phyloP scores from a whole-genome alignment of 2,797 vertebrate species.

The Furcifer pardalis region DNA sequence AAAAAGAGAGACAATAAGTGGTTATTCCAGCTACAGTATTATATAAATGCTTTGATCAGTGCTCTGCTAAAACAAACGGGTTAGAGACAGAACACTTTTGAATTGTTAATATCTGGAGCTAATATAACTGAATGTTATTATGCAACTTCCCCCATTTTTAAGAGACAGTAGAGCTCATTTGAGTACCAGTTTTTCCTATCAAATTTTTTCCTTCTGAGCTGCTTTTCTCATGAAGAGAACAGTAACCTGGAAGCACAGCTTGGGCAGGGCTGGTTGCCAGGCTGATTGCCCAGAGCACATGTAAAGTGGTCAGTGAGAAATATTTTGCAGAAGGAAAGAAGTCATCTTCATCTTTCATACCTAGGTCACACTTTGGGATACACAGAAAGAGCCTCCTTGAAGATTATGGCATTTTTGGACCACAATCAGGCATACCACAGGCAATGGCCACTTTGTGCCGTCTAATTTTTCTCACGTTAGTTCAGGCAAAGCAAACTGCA shows the following conservation, averaged over 20 bases:
- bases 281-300: neutral
- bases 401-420: no score
- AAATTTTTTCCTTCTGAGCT: neutral
- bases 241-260: no score
- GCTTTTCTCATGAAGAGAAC: neutral
- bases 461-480: no score
- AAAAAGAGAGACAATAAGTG: neutral
- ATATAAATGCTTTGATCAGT: neutral
- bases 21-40: neutral
- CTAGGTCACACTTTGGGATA: no score
- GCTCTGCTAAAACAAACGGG: neutral
- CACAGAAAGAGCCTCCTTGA: no score
- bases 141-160: neutral
- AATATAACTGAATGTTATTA: neutral
- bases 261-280: neutral
- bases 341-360: no score
- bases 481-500: no score
- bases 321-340: no score
- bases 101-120: neutral
- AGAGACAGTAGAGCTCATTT: no score
- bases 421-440: no score
- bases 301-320: neutral
- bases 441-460: no score
- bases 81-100: neutral
- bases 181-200: no score